phyloP scores from a whole-genome alignment of 53 echinoderm and acorn worm genomes.

The Echinometra lucunter region DNA sequence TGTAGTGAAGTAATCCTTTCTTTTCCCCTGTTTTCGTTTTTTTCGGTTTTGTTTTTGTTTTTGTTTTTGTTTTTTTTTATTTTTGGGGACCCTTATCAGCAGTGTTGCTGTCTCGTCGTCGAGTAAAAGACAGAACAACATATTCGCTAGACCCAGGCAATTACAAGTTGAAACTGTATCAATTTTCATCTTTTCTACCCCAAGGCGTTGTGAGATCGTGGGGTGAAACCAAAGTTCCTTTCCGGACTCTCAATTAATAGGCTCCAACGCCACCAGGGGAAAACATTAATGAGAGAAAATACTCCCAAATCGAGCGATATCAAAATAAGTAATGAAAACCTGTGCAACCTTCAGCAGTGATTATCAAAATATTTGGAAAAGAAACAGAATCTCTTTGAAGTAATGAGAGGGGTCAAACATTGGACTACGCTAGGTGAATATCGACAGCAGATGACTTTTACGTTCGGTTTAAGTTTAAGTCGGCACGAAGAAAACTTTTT shows the following conservation, averaged over 20 bases:
- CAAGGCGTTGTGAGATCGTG: not conserved
- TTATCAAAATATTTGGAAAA: constrained; percentile 17
- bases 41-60: not conserved
- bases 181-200: not conserved
- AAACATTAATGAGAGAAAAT: constrained; percentile 51
- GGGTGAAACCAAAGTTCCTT: constrained; percentile 7
- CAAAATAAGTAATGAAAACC: constrained; percentile 1
- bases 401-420: not conserved
- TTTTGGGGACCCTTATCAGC: too few species aligned
- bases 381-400: not conserved
- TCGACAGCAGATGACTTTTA: not conserved
- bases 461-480: constrained; percentile 24
- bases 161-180: constrained; percentile 14
- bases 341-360: constrained; percentile 12
- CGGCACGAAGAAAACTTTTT: not conserved
- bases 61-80: too few species aligned
- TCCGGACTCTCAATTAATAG: constrained; percentile 41
- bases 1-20: not conserved
- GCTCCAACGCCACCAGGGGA: not conserved
- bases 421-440: not conserved
- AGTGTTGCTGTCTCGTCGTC: not conserved
- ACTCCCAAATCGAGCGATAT: not conserved
- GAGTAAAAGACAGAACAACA: not conserved
- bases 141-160: not conserved
- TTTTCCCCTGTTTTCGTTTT: not conserved